A percentile compares a stretch with the other conserved stretches of the same genome.
Evolutionary conservation across 2,797 vertebrate genomes (phyloP).

Genomic region (Pelobates cultripes): DNA sequence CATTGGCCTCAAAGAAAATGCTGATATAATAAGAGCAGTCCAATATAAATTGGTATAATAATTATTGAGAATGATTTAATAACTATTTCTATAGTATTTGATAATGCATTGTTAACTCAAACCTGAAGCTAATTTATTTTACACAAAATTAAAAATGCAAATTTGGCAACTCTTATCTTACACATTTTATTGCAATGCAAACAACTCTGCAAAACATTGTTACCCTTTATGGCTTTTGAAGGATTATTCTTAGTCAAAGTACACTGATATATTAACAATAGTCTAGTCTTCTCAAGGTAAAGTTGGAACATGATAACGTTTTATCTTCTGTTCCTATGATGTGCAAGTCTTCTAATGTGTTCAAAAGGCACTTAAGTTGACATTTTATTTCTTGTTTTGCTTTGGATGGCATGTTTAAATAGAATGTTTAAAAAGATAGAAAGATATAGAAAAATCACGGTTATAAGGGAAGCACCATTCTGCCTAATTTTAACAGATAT

Average conservation of each 20-base stretch:
- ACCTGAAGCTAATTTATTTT: too few species aligned
- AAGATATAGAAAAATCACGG: too few species aligned
- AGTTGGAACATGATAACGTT: background rate
- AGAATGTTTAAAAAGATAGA: slow-evolving; percentile 1
- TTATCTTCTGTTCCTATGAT: background rate
- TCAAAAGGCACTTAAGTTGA: slow-evolving; percentile 3
- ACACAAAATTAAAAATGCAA: too few species aligned
- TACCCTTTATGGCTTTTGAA: background rate
- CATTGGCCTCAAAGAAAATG: too few species aligned
- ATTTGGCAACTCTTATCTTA: too few species aligned
- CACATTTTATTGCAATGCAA: too few species aligned
- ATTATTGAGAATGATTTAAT: too few species aligned
- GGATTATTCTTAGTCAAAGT: background rate
- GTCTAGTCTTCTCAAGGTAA: background rate
- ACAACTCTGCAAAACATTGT: background rate
- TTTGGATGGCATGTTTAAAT: slow-evolving; percentile 17
- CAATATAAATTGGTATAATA: too few species aligned
- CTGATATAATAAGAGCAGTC: too few species aligned
- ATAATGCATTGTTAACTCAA: too few species aligned
- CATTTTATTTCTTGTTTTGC: slow-evolving; percentile 18
- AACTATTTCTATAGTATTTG: too few species aligned
- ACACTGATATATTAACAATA: background rate
- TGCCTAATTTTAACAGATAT: slow-evolving; percentile 10
- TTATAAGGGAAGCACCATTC: background rate
- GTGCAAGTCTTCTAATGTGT: background rate